These are phyloP conservation scores for Cosmia pyralina DNA, from an alignment of 2,888 invertebrate species.

Conservation along the genomic window DNA sequence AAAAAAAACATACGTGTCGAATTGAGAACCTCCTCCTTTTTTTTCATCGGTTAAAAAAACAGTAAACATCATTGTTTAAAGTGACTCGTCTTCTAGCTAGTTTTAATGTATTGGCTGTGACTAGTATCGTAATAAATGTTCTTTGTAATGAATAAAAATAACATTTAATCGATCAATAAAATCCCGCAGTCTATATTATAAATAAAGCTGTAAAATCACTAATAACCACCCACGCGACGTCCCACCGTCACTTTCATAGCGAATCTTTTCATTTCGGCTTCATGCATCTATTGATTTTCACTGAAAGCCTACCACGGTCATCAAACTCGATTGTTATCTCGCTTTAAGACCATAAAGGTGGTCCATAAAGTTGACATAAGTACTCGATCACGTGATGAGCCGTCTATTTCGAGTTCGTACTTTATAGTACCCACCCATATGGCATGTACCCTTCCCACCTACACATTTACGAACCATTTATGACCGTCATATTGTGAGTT, in stretches of 20 bases:
- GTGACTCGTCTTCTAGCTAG: slow-evolving; percentile 4
- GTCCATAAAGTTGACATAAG: slow-evolving; percentile 54
- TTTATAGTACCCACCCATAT: slow-evolving; percentile 43
- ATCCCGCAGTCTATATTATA: slow-evolving; percentile 10
- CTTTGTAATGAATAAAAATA: slow-evolving; percentile 25
- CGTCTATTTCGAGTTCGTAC: slow-evolving; percentile 49
- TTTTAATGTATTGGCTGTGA: background rate
- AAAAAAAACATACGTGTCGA: too few species aligned
- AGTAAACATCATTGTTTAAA: slow-evolving; percentile 14
- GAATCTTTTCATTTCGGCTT: slow-evolving; percentile 37
- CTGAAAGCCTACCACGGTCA: slow-evolving; percentile 48
- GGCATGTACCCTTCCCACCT: background rate
- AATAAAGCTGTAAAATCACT: slow-evolving; percentile 33
- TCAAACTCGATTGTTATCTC: slow-evolving; percentile 61
- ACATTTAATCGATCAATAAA: slow-evolving; percentile 25
- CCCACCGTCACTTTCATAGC: slow-evolving; percentile 23
- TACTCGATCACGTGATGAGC: slow-evolving; percentile 45
- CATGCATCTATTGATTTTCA: slow-evolving; percentile 58
- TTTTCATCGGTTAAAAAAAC: background rate
- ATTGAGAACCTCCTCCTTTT: too few species aligned
- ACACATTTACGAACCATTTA: slow-evolving; percentile 72
- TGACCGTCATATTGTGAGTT: slow-evolving; percentile 69
- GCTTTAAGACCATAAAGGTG: slow-evolving; percentile 46
- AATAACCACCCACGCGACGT: slow-evolving; percentile 27
- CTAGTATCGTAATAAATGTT: slow-evolving; percentile 3